These are phyloP conservation scores for Nerophis ophidion DNA, from an alignment of 2,113 vertebrate species.

Conservation along the genomic window DNA sequence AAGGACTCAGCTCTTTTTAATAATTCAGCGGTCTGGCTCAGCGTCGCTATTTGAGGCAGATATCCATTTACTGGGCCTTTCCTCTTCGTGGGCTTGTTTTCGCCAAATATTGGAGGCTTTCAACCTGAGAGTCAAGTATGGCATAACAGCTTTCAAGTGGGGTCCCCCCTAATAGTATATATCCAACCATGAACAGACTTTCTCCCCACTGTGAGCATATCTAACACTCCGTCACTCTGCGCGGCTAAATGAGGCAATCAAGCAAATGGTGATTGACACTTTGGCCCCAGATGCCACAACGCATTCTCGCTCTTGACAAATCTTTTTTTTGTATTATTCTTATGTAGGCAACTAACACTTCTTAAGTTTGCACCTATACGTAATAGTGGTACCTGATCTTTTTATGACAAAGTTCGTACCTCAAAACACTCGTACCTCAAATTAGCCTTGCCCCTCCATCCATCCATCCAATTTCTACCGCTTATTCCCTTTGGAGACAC, in stretches of 20 bases:
- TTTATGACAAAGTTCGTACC: too few species aligned
- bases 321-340: background rate
- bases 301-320: background rate
- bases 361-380: background rate
- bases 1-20: conserved; percentile 61
- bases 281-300: conserved; percentile 15
- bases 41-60: conserved; percentile 27
- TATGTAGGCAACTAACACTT: background rate
- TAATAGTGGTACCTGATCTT: too few species aligned
- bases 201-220: conserved; percentile 55
- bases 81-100: conserved; percentile 41
- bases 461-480: too few species aligned
- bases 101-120: conserved; percentile 34
- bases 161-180: conserved; percentile 15
- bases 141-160: conserved; percentile 3
- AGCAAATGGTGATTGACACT: conserved; percentile 39
- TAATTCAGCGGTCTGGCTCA: conserved; percentile 70
- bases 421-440: too few species aligned
- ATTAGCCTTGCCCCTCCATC: too few species aligned
- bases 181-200: conserved; percentile 31
- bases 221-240: conserved; percentile 50
- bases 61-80: conserved; percentile 48
- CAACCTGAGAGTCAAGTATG: conserved; percentile 16
- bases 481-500: too few species aligned
- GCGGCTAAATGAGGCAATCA: conserved; percentile 44